Evolutionary conservation across 37 sponge, comb jelly and placozoan species (phyloP).

Genomic region (Spongia lamella): DNA sequence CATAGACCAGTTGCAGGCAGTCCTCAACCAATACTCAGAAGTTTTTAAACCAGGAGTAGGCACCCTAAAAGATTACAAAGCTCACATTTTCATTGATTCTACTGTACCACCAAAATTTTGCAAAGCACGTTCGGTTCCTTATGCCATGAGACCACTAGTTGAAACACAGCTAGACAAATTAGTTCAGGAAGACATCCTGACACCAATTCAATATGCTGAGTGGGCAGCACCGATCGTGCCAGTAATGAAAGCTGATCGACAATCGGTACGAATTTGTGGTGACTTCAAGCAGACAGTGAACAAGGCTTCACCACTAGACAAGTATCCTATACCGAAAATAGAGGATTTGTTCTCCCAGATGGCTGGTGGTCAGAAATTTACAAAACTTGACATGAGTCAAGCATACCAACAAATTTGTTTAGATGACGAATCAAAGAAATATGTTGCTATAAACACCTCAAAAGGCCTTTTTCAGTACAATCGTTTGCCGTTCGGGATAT

Average conservation of each 20-base stretch:
- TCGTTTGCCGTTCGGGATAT: conserved; percentile 24
- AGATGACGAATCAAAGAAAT: conserved; percentile 17
- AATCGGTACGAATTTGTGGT: conserved; percentile 44
- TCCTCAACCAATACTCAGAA: neutral
- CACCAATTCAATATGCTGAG: conserved; percentile 29
- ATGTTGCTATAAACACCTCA: conserved; percentile 29
- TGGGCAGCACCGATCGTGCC: conserved; percentile 57
- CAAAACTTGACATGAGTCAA: conserved; percentile 36
- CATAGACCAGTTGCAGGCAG: neutral
- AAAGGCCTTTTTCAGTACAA: conserved; percentile 25
- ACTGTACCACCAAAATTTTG: conserved; percentile 8
- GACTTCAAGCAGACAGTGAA: conserved; percentile 21
- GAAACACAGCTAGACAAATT: conserved; percentile 16
- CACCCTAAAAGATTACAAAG: neutral
- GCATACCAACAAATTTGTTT: conserved; percentile 24
- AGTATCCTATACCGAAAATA: conserved; percentile 11
- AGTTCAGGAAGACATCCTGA: conserved; percentile 22
- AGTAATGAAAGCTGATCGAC: conserved; percentile 25
- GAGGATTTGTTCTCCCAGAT: conserved; percentile 3
- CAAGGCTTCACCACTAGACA: neutral
- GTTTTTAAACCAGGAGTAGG: conserved; percentile 7
- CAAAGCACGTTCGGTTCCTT: conserved; percentile 16
- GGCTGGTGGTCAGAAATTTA: conserved; percentile 14
- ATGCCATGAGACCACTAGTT: neutral
- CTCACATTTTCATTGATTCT: neutral